Evolutionary conservation across 2,888 invertebrate genomes (phyloP).

Genomic region (Acrobasis suavella): DNA sequence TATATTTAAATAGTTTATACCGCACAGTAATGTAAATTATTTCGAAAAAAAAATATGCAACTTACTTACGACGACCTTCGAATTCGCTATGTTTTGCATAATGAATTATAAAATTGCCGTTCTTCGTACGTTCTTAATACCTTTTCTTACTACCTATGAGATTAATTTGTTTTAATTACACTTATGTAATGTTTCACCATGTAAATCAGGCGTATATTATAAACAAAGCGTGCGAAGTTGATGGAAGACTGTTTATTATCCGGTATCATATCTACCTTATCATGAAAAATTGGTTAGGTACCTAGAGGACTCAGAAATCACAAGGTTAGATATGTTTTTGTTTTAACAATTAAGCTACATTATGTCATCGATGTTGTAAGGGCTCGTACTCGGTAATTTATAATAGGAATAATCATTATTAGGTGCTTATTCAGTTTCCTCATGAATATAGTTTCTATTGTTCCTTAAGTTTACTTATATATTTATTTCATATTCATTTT

Average conservation of each 20-base stretch:
- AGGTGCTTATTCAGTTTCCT: too few relatives aligned
- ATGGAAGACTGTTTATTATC: slow-evolving; percentile 13
- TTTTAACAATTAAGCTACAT: neutral
- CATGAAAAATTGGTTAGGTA: slow-evolving; percentile 12
- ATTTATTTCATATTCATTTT: neutral
- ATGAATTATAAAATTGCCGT: too few relatives aligned
- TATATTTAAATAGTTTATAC: too few relatives aligned
- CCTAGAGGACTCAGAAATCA: neutral
- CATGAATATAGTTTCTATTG: too few relatives aligned
- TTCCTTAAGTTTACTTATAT: neutral
- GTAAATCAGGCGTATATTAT: neutral
- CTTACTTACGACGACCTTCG: neutral
- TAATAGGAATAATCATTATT: too few relatives aligned
- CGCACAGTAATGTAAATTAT: neutral
- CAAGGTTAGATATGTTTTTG: neutral
- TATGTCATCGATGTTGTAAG: neutral
- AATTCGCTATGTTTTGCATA: neutral
- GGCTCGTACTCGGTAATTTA: too few relatives aligned
- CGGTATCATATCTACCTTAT: neutral
- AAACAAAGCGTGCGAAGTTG: slow-evolving; percentile 9
- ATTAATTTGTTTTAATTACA: neutral
- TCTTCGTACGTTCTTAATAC: too few relatives aligned
- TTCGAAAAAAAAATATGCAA: neutral
- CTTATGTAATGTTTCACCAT: neutral
- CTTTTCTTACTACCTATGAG: neutral